A percentile compares a stretch with the other conserved stretches of the same genome.
phyloP scores from a whole-genome alignment of 2,888 invertebrate species.

The Crossocerus cetratus region DNA sequence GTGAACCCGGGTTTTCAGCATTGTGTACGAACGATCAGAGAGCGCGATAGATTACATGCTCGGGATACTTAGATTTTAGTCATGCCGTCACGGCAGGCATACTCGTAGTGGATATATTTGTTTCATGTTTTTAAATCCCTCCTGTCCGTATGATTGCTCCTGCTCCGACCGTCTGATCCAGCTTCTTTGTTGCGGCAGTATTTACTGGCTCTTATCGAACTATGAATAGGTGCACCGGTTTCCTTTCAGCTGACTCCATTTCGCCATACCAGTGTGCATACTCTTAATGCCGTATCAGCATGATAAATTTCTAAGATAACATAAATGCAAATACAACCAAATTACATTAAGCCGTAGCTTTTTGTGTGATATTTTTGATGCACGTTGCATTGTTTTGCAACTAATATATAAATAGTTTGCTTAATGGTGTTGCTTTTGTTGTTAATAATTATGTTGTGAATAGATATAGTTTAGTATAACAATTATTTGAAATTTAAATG shows the following conservation, averaged over 20 bases:
- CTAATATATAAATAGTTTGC: no score
- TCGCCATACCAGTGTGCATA: constrained; percentile 47
- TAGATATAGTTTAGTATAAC: no score
- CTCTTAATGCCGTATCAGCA: constrained; percentile 30
- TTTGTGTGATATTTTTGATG: no score
- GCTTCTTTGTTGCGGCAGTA: constrained; percentile 56
- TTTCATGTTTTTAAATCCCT: constrained; percentile 41
- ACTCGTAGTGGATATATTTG: constrained; percentile 25
- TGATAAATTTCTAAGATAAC: neutral
- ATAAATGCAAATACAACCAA: no score
- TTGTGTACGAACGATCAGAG: constrained; percentile 18
- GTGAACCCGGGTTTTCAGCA: constrained; percentile 12
- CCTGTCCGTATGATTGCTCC: constrained; percentile 35
- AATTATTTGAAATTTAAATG: no score
- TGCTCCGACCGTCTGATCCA: constrained; percentile 36
- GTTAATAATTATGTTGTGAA: no score
- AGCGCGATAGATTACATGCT: constrained; percentile 35
- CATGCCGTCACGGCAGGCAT: constrained; percentile 17
- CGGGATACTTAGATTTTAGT: constrained; percentile 31
- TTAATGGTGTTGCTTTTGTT: no score
- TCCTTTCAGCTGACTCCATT: constrained; percentile 59
- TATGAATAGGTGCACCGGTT: constrained; percentile 70
- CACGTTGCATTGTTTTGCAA: no score
- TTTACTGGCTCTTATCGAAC: constrained; percentile 62
- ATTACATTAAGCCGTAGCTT: no score